Evolutionary conservation across 2,113 vertebrate genomes (phyloP).

Genomic region (Scophthalmus maximus): DNA sequence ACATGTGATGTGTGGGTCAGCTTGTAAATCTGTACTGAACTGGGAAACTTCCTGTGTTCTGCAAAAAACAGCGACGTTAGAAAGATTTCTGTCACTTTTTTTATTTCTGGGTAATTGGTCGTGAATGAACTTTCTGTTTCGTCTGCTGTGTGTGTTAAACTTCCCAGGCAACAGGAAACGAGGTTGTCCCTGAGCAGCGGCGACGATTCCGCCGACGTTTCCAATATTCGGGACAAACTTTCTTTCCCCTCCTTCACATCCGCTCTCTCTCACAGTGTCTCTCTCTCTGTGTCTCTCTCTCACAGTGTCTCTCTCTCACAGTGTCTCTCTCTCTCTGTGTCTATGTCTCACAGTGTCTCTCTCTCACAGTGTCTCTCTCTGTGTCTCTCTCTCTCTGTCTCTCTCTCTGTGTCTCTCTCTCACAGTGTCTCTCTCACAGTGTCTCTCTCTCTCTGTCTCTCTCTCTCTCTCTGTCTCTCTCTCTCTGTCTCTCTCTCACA

Average conservation of each 20-base stretch:
- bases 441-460: no score
- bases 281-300: no score
- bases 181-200: background rate
- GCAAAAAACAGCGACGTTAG: background rate
- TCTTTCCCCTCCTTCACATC: constrained; percentile 7
- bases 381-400: no score
- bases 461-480: background rate
- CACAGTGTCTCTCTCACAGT: background rate
- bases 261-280: background rate
- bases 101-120: background rate
- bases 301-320: constrained; percentile 59
- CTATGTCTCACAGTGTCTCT: constrained; percentile 37
- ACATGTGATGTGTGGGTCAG: no score
- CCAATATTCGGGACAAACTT: constrained; percentile 2
- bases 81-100: background rate
- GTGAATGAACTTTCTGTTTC: background rate
- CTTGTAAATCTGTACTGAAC: no score
- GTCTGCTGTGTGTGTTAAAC: background rate
- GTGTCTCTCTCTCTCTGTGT: no score
- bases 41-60: background rate
- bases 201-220: background rate
- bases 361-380: background rate
- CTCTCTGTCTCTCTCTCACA: background rate
- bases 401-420: no score
- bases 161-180: background rate